Base-by-base conservation (phyloP, 2,113 vertebrate species). In the Stegastes partitus region DNA sequence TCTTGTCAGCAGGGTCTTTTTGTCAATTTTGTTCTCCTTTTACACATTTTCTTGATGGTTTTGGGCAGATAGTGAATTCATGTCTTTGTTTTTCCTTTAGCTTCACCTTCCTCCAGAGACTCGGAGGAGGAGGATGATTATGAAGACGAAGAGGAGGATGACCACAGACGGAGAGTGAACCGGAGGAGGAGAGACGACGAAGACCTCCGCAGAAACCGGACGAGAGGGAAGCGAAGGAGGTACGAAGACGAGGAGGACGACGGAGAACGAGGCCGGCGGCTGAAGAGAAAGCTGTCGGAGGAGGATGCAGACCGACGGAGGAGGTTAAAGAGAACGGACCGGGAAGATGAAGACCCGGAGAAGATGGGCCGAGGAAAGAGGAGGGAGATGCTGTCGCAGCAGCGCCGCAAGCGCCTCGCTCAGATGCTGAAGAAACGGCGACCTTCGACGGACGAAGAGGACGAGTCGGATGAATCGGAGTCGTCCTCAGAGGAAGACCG, bases 111-210 rank as follows among this genome's bases (percentile, higher is more conserved):
- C 3, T 93, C 95, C 3, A 96, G 94, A 92, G 96, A 96, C 74
- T 96, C 96, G 0, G 96, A 97, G 64, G 96, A 96, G 0, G 96
- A 89, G 2, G 86, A 92, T 0, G 82, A 89, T 0, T 67, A 87
- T 0, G 86, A 85, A 18, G 87, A 92, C 3, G 88, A 88, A 6
- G 90, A 92, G 15, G 83, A 88, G 1, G 79, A 84, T 0, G 79
- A 70, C 14, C 64, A 49, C 55, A 69, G 57, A 5, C 68, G 77
- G 75, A 77, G 73, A 56, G 51, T 16, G 28, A 79, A 34, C 37
- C 81, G 23, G 75, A 80, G 71, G 25, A 87, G 75, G 50, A 45
- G 82, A 79, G 74, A 94, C 0, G 96, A 96, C 0, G 95, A 95
- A 0, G 93, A 94, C 44, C 87, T 76, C 18, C 25, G 44, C 34